These are phyloP conservation scores for Aulostomus chinensis DNA, from an alignment of 2,797 vertebrate species.

Conservation along the genomic window DNA sequence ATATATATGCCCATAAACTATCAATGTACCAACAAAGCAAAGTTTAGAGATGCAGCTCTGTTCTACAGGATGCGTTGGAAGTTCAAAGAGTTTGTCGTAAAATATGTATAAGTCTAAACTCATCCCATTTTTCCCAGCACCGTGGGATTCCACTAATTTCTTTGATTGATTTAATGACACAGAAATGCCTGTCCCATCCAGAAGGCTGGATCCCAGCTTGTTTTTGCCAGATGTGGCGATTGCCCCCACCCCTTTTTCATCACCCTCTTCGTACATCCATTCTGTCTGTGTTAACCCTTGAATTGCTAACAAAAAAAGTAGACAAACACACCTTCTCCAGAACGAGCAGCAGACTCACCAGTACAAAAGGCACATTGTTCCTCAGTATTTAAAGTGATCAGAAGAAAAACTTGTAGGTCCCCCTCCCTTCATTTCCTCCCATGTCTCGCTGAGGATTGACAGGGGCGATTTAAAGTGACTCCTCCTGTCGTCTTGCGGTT, in stretches of 20 bases:
- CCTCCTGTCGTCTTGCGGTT: constrained; percentile 48
- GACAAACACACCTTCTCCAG: constrained; percentile 3
- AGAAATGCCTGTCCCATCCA: constrained; percentile 31
- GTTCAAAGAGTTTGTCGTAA: constrained; percentile 18
- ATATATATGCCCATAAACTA: constrained; percentile 53
- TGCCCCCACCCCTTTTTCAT: constrained; percentile 27
- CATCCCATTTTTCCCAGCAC: constrained; percentile 13
- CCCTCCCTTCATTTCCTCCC: constrained; percentile 50
- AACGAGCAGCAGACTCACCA: constrained; percentile 2
- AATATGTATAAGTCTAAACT: constrained; percentile 33
- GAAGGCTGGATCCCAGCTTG: constrained; percentile 27
- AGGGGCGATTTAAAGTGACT: constrained; percentile 51
- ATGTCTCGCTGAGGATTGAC: constrained; percentile 44
- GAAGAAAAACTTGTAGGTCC: constrained; percentile 33
- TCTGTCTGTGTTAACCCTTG: constrained; percentile 51
- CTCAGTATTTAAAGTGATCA: constrained; percentile 35
- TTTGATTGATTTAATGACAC: constrained; percentile 46
- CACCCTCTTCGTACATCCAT: constrained; percentile 16
- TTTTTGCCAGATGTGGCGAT: constrained; percentile 34
- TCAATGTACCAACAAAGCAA: constrained; percentile 42
- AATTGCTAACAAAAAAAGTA: constrained; percentile 19
- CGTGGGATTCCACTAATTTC: constrained; percentile 34
- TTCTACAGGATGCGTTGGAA: constrained; percentile 3
- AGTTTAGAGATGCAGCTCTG: constrained; percentile 20
- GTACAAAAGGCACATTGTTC: constrained; percentile 69